Base-by-base conservation (phyloP, 2,888 invertebrate genomes). In the Spisula solida region DNA sequence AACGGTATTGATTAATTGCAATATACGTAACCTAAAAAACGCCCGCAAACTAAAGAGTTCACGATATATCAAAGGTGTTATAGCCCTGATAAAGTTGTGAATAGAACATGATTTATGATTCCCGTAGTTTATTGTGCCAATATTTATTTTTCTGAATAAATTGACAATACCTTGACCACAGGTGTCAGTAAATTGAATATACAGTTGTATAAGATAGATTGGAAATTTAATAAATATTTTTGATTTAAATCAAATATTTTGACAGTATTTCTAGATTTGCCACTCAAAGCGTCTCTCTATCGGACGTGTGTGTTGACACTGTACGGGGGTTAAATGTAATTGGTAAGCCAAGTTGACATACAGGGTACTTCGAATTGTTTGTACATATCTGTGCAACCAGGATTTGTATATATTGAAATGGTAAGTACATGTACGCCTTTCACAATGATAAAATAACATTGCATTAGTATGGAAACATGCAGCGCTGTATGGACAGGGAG, bases 201-300 rank as follows among this genome's bases (percentile, higher is more conserved):
- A 25, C 10, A 66, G 25, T 10, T 66, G 25, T 25, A 66, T 66
- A 25, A n/a, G 10, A 66, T 12, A 0, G 60, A 66, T 25, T 25
- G 5, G 5, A 66, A 25, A 66, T n/a, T 25, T 66, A 66, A 66
- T 66, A 66, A 66, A 66, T 66, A 66, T 25, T 66, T 66, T 66
- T 66, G 60, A 66, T 66, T 66, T 66, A n/a, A 25, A 66, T 66
- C 25, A 66, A 66, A 66, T 66, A 66, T 66, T 66, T 66, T 66
- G n/a, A 66, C 25, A 60, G 25, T 25, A 66, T 66, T 66, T 66
- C 60, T 66, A 25, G 14, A 56, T 66, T 66, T 66, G 60, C 60
- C 60, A n/a, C n/a, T 66, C 10, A 25, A 25, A 8, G 5, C 4
- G 31, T 31, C 31, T 75, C 31, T 1, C 75, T 31, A 14, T 14